These are phyloP conservation scores for Sturnira hondurensis DNA, from an alignment of 2,113 vertebrate species.

Conservation along the genomic window DNA sequence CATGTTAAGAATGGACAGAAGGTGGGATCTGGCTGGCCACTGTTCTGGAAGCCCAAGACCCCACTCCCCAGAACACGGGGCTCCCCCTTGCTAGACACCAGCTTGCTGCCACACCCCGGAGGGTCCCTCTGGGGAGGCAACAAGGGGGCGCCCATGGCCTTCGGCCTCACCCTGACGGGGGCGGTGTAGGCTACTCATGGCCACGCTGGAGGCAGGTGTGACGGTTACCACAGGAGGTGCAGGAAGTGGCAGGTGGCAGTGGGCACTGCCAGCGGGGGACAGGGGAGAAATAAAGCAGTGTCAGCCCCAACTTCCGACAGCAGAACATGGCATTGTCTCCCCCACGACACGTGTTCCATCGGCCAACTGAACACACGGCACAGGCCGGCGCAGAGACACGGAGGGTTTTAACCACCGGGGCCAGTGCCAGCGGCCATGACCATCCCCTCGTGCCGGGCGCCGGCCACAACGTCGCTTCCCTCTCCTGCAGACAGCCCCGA, in stretches of 20 bases:
- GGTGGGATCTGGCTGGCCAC: rapidly evolving
- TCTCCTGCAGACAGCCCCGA: rapidly evolving
- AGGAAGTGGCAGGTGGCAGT: rapidly evolving
- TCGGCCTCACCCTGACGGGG: rapidly evolving
- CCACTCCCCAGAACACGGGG: background rate
- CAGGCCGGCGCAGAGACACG: rapidly evolving
- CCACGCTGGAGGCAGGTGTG: rapidly evolving
- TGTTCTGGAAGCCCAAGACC: background rate
- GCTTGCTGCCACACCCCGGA: background rate
- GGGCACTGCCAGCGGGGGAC: rapidly evolving
- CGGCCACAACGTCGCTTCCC: rapidly evolving
- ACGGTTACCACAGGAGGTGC: background rate
- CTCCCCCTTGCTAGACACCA: rapidly evolving
- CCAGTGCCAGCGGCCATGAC: rapidly evolving
- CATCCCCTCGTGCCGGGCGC: rapidly evolving
- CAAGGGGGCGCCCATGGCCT: too few relatives aligned
- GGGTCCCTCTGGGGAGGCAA: rapidly evolving
- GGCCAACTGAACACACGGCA: rapidly evolving
- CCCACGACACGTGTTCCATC: rapidly evolving
- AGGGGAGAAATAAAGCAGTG: rapidly evolving
- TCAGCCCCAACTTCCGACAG: rapidly evolving
- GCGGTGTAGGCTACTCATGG: rapidly evolving
- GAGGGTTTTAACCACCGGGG: rapidly evolving
- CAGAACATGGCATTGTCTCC: rapidly evolving
- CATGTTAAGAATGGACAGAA: rapidly evolving